Evolutionary conservation across 53 echinoderm and acorn worm genomes (phyloP).

Genomic region (Antedon mediterranea): DNA sequence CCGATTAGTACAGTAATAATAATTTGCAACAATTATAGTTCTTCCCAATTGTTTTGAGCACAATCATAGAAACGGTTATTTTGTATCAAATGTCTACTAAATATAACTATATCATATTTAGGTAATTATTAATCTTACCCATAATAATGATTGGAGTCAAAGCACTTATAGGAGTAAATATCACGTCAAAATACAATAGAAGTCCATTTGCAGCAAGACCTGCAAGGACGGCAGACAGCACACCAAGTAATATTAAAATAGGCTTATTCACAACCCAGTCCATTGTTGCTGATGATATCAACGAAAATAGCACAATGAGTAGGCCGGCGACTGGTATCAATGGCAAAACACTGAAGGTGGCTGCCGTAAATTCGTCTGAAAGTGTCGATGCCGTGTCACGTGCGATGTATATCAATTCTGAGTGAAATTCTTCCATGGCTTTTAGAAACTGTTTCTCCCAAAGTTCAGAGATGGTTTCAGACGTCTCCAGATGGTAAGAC

Average conservation of each 20-base stretch:
- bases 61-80: too few relatives aligned
- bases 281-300: constrained; percentile 17
- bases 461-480: constrained; percentile 5
- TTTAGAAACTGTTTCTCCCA: constrained; percentile 30
- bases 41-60: too few relatives aligned
- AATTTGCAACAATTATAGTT: too few relatives aligned
- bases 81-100: too few relatives aligned
- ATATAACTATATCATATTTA: too few relatives aligned
- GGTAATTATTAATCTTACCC: too few relatives aligned
- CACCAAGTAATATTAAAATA: constrained; percentile 12
- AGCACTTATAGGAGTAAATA: too few relatives aligned
- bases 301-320: constrained; percentile 14
- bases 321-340: constrained; percentile 22
- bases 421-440: background rate
- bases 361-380: constrained; percentile 8
- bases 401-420: constrained; percentile 1
- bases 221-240: constrained; percentile 20
- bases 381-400: constrained; percentile 8
- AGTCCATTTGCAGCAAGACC: constrained; percentile 21
- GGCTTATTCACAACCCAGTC: constrained; percentile 38
- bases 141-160: too few relatives aligned
- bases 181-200: constrained; percentile 17
- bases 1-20: too few relatives aligned
- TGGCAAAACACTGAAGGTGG: constrained; percentile 5
- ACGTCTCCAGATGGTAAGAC: constrained; percentile 1